Evolutionary conservation across 2,888 invertebrate species (phyloP), one percentile per base, ranked within the genome.

Genomic region (Eueremaeus valkanovi): DNA sequence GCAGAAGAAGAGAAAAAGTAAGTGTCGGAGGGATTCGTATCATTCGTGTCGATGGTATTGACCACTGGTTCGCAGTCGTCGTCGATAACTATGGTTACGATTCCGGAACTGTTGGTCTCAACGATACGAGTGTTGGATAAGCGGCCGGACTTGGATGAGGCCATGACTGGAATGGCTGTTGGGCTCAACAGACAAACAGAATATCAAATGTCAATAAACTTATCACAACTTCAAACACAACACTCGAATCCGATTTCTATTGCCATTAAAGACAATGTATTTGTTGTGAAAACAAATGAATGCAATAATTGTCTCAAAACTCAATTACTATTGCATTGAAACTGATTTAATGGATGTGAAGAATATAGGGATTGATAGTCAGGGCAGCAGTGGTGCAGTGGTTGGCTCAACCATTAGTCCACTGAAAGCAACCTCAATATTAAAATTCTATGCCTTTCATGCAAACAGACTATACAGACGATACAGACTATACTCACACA

Each of bases 11-110:
- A 51, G 13, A n/a, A 21, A 3, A 21, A 51, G 21, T 21, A n/a
- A 16, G 3, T 3, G 31, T 61, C 55, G 18, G 21, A 31, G n/a
- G 61, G 31, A 29, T 33, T 13, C 21, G 24, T 13, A 21, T 33
- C 40, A 33, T 8, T 18, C 3, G 11, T 3, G 36, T 66, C 40
- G 40, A 31, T 18, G 6, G 5, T 31, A 27, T 36, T 21, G n/a
- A 21, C n/a, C 2, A 21, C n/a, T 66, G 61, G 16, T 33, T 13
- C 1, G n/a, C 18, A 21, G 66, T 66, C 66, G 21, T 66, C 66
- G 16, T 66, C 66, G 33, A 66, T 66, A 36, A 66, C 66, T 18
- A 66, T 66, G 21, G 66, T 66, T 21, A 66, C 66, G 11, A 66
- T 36, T 36, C 66, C 66, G 8, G 40, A 66, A 18, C n/a, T 11